Evolutionary conservation across 35 echinoderm and acorn worm genomes (phyloP), one percentile per base, ranked within the genome.

Genomic region (Anneissia japonica): DNA sequence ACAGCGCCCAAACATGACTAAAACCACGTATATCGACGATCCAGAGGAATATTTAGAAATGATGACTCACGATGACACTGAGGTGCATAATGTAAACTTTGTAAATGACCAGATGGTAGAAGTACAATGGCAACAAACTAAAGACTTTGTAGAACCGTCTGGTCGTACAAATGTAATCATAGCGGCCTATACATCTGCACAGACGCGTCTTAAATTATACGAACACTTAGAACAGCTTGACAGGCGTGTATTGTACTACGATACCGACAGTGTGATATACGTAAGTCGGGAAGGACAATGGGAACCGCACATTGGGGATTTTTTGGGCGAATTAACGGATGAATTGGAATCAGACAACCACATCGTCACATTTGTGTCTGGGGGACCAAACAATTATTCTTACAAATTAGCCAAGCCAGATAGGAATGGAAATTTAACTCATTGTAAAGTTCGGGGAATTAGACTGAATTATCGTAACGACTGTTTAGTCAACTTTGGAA

Each of bases 191-290:
- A 95, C 89, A 21, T 91, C 89, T 26, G 40, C 84, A 7, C 75
- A 87, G 10, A 90, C 93, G 0, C 34, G 90, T 16, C 36, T 39
- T 96, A 92, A 91, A 38, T 36, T 96, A 17, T 92, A 96, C 31
- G 81, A 80, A 31, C 33, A 89, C 9, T 16, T 87, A 14, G 90
- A 96, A 46, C 46, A 77, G n/a, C 46, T 94, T n/a, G 55, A 83
- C 12, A 83, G 86, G 14, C 32, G 37, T 9, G 73, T 89, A 0
- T 38, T 96, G 30, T 92, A 96, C 55, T 83, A 86, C 72, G 93
- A 96, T 77, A 92, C 89, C 1, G 93, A 95, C 13, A 84, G 84
- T 46, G 55, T 91, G 4, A 83, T 95, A 9, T 91, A 87, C 31
- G 36, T 89, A 10, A 37, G 36, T 30, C 38, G 43, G 77, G 10